Evolutionary conservation across 2,113 vertebrate species (phyloP), one percentile per base, ranked within the genome.

Genomic region (Narcine bancroftii): DNA sequence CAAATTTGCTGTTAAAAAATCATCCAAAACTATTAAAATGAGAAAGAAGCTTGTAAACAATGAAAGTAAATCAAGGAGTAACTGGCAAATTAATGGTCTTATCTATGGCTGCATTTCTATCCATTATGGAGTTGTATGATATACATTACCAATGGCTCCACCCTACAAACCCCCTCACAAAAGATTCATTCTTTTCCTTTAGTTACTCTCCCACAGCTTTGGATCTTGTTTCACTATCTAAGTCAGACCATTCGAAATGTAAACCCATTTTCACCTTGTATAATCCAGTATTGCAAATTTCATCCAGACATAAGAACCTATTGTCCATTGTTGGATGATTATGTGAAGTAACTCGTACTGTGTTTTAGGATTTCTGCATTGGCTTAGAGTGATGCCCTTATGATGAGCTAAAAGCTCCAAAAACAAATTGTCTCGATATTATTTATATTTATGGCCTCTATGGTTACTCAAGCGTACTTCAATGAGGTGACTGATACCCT

Each of bases 251-350:
- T 65, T 66, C 56, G 66, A 89, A 45, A 66, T 60, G 10, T 89
- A 63, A 89, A 69, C 39, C 60, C 63, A 56, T 56, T 85, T 85
- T 56, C 13, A 6, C 29, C 21, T 60, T 60, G n/a, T 87, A 60
- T 63, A 87, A 87, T 60, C n/a, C 53, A 60, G 81, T 60, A 36
- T 87, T 87, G 53, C 15, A 63, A 56, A 36, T 91, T 91, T 89
- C 26, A 26, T 66, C 85, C 63, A 45, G 66, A 71, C 89, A 91
- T 17, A 69, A 91, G 42, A 71, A 91, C 69, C 36, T 47, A 69
- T 71, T 91, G 89, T 91, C 26, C 26, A 91, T 69, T 91, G 89
- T 69, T 69, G 33, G 50, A 29, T 89, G 56, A 65, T 65, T 63
- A 65, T 65, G 21, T 24, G 4, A 91, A 91, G 24, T 47, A 29